These are phyloP conservation scores for Gymnocephalus cernua DNA, from an alignment of 2,113 vertebrate genomes.

Conservation along the genomic window DNA sequence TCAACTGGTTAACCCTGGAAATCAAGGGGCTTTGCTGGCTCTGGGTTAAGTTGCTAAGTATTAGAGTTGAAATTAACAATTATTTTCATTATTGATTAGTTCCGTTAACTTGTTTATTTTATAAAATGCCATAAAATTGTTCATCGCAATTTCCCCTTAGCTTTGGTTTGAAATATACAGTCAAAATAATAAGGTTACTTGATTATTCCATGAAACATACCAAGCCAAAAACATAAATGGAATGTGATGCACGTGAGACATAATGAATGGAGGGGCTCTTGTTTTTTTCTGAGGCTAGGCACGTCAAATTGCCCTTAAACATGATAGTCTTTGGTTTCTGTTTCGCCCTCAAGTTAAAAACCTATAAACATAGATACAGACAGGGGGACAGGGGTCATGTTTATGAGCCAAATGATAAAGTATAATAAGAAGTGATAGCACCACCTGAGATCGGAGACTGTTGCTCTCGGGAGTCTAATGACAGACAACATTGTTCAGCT, in stretches of 20 bases:
- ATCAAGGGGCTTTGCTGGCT: background rate
- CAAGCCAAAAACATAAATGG: background rate
- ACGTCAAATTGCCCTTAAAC: background rate
- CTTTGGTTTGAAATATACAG: too few species aligned
- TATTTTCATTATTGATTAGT: background rate
- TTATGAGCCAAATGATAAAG: conserved; percentile 43
- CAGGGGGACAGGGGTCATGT: conserved; percentile 41
- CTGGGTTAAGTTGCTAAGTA: background rate
- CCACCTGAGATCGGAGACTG: conserved; percentile 23
- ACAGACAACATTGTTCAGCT: conserved; percentile 39
- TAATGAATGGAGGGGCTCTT: background rate
- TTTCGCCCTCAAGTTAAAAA: conserved; percentile 18
- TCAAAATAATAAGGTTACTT: background rate
- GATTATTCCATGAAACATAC: background rate
- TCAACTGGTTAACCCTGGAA: background rate
- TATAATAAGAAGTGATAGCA: conserved; percentile 37
- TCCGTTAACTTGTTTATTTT: background rate
- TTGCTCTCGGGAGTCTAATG: conserved; percentile 39
- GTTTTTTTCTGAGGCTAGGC: background rate
- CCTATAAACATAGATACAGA: conserved; percentile 20
- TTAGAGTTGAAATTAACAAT: background rate
- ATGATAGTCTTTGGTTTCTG: background rate
- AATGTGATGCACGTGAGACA: background rate
- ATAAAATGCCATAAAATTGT: background rate
- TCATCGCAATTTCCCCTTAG: background rate